These are phyloP conservation scores for Panthera tigris DNA, from an alignment of 2,113 vertebrate genomes.

Conservation along the genomic window DNA sequence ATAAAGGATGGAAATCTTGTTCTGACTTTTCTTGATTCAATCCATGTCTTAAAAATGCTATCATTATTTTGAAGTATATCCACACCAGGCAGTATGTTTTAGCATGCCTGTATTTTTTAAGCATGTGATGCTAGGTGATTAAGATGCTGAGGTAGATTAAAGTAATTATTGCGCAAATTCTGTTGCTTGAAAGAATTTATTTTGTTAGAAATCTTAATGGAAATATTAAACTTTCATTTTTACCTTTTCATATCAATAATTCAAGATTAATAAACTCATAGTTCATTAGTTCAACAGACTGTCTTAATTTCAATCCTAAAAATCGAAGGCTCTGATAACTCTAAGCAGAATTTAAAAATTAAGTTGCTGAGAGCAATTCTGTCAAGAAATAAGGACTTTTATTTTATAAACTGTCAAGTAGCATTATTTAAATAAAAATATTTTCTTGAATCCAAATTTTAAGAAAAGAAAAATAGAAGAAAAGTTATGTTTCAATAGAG, in stretches of 20 bases:
- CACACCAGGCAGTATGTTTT: neutral
- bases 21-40: constrained; percentile 16
- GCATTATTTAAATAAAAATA: constrained; percentile 60
- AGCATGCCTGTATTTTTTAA: neutral
- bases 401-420: constrained; percentile 62
- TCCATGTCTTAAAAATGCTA: neutral
- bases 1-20: neutral
- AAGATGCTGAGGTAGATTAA: neutral
- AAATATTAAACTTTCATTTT: constrained; percentile 37
- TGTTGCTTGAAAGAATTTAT: constrained; percentile 11
- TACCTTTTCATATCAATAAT: constrained; percentile 37
- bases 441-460: constrained; percentile 42
- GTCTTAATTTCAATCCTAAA: constrained; percentile 29
- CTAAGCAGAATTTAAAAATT: constrained; percentile 30
- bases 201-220: constrained; percentile 17
- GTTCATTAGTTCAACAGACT: constrained; percentile 1
- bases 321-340: constrained; percentile 3
- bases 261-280: constrained; percentile 21
- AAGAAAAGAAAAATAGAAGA: constrained; percentile 48
- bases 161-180: constrained; percentile 15
- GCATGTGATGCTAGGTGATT: neutral
- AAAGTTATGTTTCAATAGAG: constrained; percentile 1
- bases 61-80: neutral
- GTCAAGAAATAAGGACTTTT: neutral
- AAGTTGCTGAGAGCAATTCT: neutral